Evolutionary conservation across 2,797 vertebrate species (phyloP), one percentile per base, ranked within the genome.

Genomic region (Bufotes viridis): DNA sequence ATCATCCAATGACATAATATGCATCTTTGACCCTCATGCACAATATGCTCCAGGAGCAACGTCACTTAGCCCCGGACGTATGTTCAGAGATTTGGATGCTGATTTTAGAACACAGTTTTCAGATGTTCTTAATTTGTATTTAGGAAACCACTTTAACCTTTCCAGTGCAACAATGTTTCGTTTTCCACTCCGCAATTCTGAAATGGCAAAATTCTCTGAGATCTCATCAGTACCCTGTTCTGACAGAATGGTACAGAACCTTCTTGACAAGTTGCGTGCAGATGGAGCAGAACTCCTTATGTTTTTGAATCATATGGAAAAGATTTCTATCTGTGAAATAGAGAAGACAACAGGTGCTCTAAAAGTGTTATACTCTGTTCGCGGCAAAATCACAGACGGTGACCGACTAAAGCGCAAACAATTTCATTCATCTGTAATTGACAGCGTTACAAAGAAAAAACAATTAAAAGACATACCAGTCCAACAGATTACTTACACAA

Each of bases 261-360:
- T 99, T 90, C 93, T 99, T 90, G 99, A 99, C 92, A 99, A 99
- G 91, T 90, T 99, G 69, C 97, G 97, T 90, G 95, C 96, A 15
- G 98, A 99, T 90, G 99, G 99, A 74, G 97, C 97, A 88, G 98
- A 99, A 93, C 97, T 99, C 88, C 92, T 99, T 12, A 99, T 99
- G 98, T 99, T 99, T 95, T 95, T 99, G 91, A 99, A 99, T 94
- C 98, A 99, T 91, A 99, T 99, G 97, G 99, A 99, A 91, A 99
- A 99, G 92, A 99, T 99, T 93, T 99, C 98, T n/a, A 99, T 99
- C 90, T 99, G 99, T 95, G 97, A 99, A 95, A 96, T 99, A 92
- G 96, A 99, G 90, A 96, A 96, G 92, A 91, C 93, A 84, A 97
- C 97, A 74, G 97, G 97, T 89, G 95, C 95, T 63, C 93, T 99